Percentiles rank a stretch among this genome's conserved stretches.
Conservation (phyloP, 2,888 invertebrate genomes). For the Rapana venosa region DNA sequence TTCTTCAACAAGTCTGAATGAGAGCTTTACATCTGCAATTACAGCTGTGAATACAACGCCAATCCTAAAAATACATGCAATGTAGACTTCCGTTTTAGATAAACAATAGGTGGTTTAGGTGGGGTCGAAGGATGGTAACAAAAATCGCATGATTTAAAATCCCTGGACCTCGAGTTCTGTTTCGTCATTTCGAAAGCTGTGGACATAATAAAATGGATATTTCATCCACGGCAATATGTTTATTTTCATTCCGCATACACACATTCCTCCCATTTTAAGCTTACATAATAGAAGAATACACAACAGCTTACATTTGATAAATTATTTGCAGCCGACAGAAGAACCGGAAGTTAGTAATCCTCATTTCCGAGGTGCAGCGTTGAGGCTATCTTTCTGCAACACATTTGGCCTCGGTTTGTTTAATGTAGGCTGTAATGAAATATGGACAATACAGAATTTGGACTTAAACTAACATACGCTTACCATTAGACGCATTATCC, state of each 20-base stretch:
- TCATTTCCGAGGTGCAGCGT: not conserved
- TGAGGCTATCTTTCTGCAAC: not conserved
- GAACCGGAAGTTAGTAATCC: constrained; percentile 26
- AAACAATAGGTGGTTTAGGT: not conserved
- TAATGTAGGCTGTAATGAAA: not conserved
- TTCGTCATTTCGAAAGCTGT: not conserved
- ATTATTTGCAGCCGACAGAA: constrained; percentile 9
- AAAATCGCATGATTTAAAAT: not conserved
- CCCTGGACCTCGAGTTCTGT: too few relatives aligned
- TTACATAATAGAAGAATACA: not conserved
- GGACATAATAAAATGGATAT: not conserved
- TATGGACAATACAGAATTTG: not conserved
- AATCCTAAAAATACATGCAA: not conserved
- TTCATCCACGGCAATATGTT: not conserved
- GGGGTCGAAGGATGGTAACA: not conserved
- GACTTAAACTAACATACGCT: not conserved
- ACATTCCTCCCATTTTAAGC: not conserved
- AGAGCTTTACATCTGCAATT: too few relatives aligned
- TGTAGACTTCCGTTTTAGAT: not conserved
- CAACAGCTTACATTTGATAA: constrained; percentile 3
- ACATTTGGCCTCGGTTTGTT: not conserved
- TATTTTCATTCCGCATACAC: not conserved
- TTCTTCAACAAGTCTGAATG: not conserved
- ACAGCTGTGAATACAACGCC: not conserved
- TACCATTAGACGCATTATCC: not conserved